Conservation (phyloP, 2,797 vertebrate genomes). For the Calcarius lapponicus region DNA sequence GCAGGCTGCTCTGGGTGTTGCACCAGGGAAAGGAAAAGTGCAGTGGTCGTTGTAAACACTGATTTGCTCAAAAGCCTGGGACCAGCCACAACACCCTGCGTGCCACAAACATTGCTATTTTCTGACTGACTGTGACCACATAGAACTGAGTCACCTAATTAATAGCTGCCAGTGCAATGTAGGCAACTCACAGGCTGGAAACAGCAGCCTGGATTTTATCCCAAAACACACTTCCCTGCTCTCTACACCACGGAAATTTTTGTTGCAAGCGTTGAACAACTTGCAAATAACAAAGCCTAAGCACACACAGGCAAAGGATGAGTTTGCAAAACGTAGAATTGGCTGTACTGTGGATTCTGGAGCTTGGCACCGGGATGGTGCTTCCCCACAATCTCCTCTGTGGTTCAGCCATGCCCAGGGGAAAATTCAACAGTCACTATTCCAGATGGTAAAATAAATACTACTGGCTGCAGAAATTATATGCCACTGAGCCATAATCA, state of each 20-base stretch:
- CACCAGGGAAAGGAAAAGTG: not conserved
- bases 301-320: not conserved
- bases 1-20: not conserved
- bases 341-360: not conserved
- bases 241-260: not conserved
- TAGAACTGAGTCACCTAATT: conserved; percentile 2
- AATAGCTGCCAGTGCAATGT: not conserved
- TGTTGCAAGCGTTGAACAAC: not conserved
- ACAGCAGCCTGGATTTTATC: not conserved
- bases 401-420: not conserved
- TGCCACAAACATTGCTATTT: not conserved
- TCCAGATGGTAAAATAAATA: not conserved
- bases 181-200: not conserved
- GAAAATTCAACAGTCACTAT: not conserved
- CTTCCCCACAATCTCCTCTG: not conserved
- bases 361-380: not conserved
- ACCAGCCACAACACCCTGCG: not conserved
- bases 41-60: not conserved
- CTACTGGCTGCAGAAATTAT: not conserved
- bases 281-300: not conserved
- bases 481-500: not conserved
- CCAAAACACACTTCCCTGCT: not conserved
- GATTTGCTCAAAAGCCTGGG: not conserved
- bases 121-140: not conserved
- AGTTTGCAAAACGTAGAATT: not conserved